phyloP scores from a whole-genome alignment of 2,888 invertebrate species.

The Eupeodes latifasciatus region DNA sequence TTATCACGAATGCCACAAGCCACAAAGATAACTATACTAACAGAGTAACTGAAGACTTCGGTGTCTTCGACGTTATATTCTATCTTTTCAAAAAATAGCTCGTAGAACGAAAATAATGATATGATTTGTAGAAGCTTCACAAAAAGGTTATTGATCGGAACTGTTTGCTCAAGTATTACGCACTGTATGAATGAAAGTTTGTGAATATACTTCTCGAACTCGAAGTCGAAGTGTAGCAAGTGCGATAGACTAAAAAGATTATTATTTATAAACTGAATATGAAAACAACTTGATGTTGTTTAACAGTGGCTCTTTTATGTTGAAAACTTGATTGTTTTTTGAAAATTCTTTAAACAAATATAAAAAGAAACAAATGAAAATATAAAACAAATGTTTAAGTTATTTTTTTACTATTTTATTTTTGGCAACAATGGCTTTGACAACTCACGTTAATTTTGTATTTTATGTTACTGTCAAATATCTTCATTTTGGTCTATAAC shows the following conservation, averaged over 20 bases:
- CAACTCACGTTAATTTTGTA: too few relatives aligned
- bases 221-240: background rate
- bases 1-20: slow-evolving; percentile 28
- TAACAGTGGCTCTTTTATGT: background rate
- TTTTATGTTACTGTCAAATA: too few relatives aligned
- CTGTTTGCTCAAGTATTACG: slow-evolving; percentile 17
- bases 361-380: too few relatives aligned
- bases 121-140: background rate
- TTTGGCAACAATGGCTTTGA: too few relatives aligned
- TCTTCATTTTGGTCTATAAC: too few relatives aligned
- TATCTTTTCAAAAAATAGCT: background rate
- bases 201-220: background rate
- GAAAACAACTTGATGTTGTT: background rate
- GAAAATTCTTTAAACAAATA: too few relatives aligned
- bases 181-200: slow-evolving; percentile 42
- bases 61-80: too few relatives aligned
- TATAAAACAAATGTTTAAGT: too few relatives aligned
- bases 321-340: background rate
- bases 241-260: background rate
- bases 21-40: slow-evolving; percentile 9
- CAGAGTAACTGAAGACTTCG: background rate
- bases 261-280: background rate
- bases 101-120: background rate
- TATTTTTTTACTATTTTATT: too few relatives aligned
- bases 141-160: slow-evolving; percentile 34